Conservation (phyloP, 2,888 invertebrate genomes). For the Standfussiana lucernea region DNA sequence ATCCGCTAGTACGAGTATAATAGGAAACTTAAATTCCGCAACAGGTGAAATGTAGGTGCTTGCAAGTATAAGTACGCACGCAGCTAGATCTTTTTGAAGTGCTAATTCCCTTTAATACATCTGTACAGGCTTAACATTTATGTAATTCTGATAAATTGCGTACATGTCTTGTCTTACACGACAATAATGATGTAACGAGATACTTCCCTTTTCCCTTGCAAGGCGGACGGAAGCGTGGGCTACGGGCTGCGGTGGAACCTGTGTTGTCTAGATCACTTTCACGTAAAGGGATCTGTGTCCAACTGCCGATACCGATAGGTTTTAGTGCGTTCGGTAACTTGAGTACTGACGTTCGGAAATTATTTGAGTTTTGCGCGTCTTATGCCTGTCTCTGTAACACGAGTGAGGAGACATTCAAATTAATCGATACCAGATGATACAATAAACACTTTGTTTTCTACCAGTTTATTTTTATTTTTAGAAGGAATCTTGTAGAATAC, state of each 20-base stretch:
- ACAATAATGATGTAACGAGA: slow-evolving; percentile 45
- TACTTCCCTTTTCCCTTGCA: slow-evolving; percentile 59
- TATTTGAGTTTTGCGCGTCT: background rate
- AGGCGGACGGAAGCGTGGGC: slow-evolving; percentile 55
- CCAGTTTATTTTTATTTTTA: too few relatives aligned
- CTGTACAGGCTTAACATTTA: background rate
- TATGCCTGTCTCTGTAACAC: too few relatives aligned
- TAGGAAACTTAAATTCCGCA: background rate
- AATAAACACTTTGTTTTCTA: too few relatives aligned
- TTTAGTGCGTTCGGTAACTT: slow-evolving; percentile 14
- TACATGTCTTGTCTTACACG: slow-evolving; percentile 22
- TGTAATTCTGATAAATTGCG: background rate
- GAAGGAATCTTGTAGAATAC: too few relatives aligned
- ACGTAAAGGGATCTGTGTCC: slow-evolving; percentile 69
- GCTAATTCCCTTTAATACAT: background rate
- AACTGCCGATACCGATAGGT: slow-evolving; percentile 60
- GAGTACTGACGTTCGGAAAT: background rate
- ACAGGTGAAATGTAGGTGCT: background rate
- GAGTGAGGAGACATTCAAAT: too few relatives aligned
- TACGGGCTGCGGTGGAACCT: slow-evolving; percentile 42
- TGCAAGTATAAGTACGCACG: background rate
- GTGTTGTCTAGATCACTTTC: slow-evolving; percentile 70
- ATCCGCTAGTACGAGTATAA: too few relatives aligned
- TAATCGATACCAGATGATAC: too few relatives aligned
- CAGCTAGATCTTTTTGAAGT: background rate